A percentile compares a stretch with the other conserved stretches of the same genome.
Conservation (phyloP, 2,113 vertebrate species). For the Craseonycteris thonglongyai region DNA sequence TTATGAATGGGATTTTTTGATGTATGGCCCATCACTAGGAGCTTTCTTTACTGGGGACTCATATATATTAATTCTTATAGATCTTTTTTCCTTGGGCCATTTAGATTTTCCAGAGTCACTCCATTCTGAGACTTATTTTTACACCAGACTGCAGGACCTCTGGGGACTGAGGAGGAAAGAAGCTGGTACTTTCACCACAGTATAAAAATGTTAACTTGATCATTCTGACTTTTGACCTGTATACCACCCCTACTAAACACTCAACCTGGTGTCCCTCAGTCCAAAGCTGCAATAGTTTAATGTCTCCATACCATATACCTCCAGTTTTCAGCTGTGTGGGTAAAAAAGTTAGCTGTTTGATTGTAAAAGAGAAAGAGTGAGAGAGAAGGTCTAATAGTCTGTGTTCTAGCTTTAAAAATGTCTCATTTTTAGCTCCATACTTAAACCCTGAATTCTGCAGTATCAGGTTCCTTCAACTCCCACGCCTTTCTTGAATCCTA, state of each 20-base stretch:
- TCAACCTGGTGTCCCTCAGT: neutral
- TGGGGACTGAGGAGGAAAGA: neutral
- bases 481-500: neutral
- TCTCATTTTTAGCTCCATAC: neutral
- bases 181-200: neutral
- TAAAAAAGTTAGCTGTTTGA: neutral
- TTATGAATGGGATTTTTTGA: neutral
- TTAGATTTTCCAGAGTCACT: neutral
- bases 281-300: neutral
- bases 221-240: neutral
- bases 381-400: neutral
- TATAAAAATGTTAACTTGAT: neutral
- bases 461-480: neutral
- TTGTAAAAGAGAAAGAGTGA: neutral
- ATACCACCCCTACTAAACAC: neutral
- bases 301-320: neutral
- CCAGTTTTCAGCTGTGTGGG: neutral
- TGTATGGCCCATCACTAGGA: neutral
- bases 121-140: neutral
- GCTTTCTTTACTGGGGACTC: neutral
- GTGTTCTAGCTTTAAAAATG: neutral
- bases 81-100: neutral
- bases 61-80: neutral
- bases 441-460: neutral
- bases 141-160: neutral